Base-by-base conservation (phyloP, 2,113 vertebrate genomes). In the Saguinus imperator region DNA sequence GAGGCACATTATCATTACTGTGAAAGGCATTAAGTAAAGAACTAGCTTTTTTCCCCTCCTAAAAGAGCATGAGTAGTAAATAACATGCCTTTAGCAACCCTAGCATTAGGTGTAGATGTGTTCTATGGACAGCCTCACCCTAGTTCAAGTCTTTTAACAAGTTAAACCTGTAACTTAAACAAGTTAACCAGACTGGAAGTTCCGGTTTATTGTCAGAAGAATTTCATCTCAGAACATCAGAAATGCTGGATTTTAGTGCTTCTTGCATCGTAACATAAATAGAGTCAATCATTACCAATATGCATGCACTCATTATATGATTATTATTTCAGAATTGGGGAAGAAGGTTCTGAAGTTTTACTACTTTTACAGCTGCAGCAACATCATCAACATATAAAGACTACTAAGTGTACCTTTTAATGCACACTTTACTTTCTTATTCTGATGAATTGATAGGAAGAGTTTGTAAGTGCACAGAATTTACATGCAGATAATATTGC, bases 1-100 rank as follows among this genome's bases (percentile, higher is more conserved):
- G 13, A 76, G 52, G 25, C 9, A 87, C 92, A 80, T 61, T 88
- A 66, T 90, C 68, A 87, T 87, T 91, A 93, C 55, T 72, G 17
- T 57, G 94, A 52, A 94, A 94, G 35, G 11, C 35, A 91, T 76
- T 66, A 97, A 94, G 32, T 48, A 85, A 90, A 95, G 40, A 92
- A 96, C 25, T 87, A 93, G 48, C 4, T 84, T 45, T 88, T 66
- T 66, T 21, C 50, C 40, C 23, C 10, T 84, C 45, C 72, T 3
- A 29, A 79, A 87, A 94, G 66, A 79, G 8, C 55, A 83, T 68
- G 35, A 58, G 4, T 73, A 72, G 55, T 84, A 96, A 95, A 79
- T 80, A 94, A 64, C 58, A 93, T 91, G 35, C 13, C 66, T 88
- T 70, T 48, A 77, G 35, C 37, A 77, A 81, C 21, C 17, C 66